Percentiles rank a stretch among this genome's conserved stretches.
These are phyloP conservation scores for Artibeus jamaicensis DNA, from an alignment of 2,797 vertebrate species.

Conservation along the genomic window DNA sequence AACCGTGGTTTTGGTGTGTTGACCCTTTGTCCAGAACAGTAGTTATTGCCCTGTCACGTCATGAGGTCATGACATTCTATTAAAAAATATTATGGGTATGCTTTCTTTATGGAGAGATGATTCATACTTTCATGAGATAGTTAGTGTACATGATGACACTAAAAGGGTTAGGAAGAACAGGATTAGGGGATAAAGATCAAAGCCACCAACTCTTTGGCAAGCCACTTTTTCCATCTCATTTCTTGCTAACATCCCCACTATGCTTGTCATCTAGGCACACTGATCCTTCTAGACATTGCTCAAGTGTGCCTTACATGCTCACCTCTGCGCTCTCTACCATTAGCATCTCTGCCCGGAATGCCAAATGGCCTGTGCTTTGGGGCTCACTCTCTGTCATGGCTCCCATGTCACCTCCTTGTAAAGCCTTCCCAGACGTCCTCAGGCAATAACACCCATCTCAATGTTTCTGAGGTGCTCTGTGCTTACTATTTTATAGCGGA, in stretches of 20 bases:
- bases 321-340: neutral
- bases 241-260: neutral
- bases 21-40: neutral
- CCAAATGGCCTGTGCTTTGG: neutral
- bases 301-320: neutral
- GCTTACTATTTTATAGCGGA: neutral
- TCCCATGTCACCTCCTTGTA: neutral
- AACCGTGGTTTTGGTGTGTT: neutral
- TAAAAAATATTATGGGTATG: neutral
- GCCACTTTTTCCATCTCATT: neutral
- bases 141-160: neutral
- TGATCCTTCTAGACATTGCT: neutral
- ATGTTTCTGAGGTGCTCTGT: neutral
- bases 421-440: neutral
- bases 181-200: neutral
- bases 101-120: neutral
- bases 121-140: neutral
- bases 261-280: neutral
- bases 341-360: neutral
- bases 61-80: neutral
- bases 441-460: neutral
- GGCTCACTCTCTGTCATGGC: neutral
- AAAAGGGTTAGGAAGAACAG: neutral
- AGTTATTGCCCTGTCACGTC: neutral
- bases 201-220: neutral